Conservation (phyloP, 2,888 invertebrate genomes). For the Drosophila macrospina region DNA sequence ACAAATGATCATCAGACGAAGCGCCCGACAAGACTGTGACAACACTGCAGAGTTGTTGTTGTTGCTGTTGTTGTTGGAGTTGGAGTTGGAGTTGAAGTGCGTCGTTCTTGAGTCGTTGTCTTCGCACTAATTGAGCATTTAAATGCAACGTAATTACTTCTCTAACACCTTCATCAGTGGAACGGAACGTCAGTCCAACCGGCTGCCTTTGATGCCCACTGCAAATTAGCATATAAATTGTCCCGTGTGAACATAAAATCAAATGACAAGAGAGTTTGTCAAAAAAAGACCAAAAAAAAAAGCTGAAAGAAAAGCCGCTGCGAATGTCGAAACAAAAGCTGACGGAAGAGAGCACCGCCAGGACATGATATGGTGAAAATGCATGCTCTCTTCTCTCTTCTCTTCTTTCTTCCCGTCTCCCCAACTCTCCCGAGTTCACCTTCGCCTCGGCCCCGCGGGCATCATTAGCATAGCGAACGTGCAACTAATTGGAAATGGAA, state of each 20-base stretch:
- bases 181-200: conserved; percentile 60
- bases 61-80: conserved; percentile 3
- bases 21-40: conserved; percentile 11
- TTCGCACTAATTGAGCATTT: conserved; percentile 81
- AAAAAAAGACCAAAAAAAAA: conserved; percentile 16
- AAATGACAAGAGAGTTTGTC: conserved; percentile 81
- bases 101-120: conserved; percentile 47
- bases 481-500: conserved; percentile 80
- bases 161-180: conserved; percentile 80
- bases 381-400: neutral
- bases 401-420: too few species aligned
- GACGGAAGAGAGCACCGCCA: conserved; percentile 74
- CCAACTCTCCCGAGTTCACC: neutral
- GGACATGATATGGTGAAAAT: conserved; percentile 74
- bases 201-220: conserved; percentile 76
- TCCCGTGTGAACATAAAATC: conserved; percentile 80
- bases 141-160: conserved; percentile 79
- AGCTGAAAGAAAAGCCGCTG: conserved; percentile 49
- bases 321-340: conserved; percentile 47
- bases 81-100: conserved; percentile 20
- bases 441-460: conserved; percentile 9
- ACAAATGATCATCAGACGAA: conserved; percentile 42
- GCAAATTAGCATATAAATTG: conserved; percentile 82
- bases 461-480: conserved; percentile 80
- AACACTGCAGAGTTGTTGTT: neutral